phyloP scores from a whole-genome alignment of 2,797 vertebrate species.

The Microcaecilia unicolor region DNA sequence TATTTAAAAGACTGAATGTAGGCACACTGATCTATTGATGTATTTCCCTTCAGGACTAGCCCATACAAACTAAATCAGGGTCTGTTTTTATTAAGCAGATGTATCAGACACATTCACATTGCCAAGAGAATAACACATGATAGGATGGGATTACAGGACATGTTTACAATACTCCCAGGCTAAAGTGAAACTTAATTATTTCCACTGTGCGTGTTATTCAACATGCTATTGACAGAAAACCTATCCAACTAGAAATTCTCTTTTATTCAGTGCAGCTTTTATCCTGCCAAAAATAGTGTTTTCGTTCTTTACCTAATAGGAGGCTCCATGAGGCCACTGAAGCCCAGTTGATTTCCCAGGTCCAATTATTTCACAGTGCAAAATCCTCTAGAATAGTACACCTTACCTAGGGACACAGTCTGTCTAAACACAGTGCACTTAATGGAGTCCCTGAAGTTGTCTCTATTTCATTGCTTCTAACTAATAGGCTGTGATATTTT shows the following conservation, averaged over 20 bases:
- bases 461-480: constrained; percentile 84
- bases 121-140: constrained; percentile 34
- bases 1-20: constrained; percentile 43
- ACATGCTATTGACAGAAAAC: constrained; percentile 40
- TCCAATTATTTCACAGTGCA: constrained; percentile 87
- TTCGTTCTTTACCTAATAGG: constrained; percentile 49
- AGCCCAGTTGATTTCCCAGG: constrained; percentile 91
- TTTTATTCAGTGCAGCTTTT: constrained; percentile 31
- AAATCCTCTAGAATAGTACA: constrained; percentile 74
- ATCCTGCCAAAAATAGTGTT: constrained; percentile 47
- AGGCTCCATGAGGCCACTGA: constrained; percentile 71
- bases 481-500: constrained; percentile 91
- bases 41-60: constrained; percentile 20
- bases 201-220: constrained; percentile 49
- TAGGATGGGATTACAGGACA: constrained; percentile 25
- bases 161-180: constrained; percentile 32
- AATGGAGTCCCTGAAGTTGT: constrained; percentile 91
- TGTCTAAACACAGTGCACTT: constrained; percentile 79
- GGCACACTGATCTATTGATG: constrained; percentile 27
- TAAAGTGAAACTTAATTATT: constrained; percentile 49
- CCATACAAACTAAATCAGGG: constrained; percentile 35
- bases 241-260: constrained; percentile 22
- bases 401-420: constrained; percentile 71
- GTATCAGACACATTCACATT: constrained; percentile 27
- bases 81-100: constrained; percentile 33